Evolutionary conservation across 2,797 vertebrate genomes (phyloP).

Genomic region (Carduelis carduelis): DNA sequence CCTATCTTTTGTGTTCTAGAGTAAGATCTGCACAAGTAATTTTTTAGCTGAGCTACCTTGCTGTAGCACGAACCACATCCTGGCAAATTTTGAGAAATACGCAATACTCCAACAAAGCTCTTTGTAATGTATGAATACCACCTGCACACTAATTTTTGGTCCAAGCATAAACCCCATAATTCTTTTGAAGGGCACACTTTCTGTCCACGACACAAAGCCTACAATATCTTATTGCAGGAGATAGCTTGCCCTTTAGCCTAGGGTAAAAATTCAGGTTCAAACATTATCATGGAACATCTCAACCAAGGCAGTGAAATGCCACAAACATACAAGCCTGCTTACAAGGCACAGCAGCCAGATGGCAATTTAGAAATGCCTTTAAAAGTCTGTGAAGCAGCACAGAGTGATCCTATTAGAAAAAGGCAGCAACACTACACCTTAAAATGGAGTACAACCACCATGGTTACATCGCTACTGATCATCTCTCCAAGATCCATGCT

Average conservation of each 20-base stretch:
- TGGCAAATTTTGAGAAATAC: neutral
- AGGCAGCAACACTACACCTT: neutral
- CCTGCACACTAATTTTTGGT: neutral
- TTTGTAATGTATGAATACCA: neutral
- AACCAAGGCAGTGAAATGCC: neutral
- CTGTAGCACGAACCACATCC: neutral
- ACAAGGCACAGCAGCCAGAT: neutral
- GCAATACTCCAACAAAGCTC: neutral
- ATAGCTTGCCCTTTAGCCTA: neutral
- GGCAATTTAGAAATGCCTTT: neutral
- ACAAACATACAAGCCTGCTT: neutral
- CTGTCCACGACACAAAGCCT: neutral
- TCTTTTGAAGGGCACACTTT: neutral
- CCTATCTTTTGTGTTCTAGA: neutral
- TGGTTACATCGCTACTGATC: fast-evolving
- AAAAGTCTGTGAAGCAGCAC: neutral
- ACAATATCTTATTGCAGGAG: neutral
- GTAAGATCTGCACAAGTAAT: neutral
- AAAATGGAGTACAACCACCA: neutral
- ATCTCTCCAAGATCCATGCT: neutral
- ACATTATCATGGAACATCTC: neutral
- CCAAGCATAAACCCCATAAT: neutral
- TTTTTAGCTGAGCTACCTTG: neutral
- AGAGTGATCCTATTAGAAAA: neutral
- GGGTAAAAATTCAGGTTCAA: neutral